Evolutionary conservation across 2,888 invertebrate species (phyloP), one percentile per base, ranked within the genome.

Genomic region (Eupithecia dodoneata): DNA sequence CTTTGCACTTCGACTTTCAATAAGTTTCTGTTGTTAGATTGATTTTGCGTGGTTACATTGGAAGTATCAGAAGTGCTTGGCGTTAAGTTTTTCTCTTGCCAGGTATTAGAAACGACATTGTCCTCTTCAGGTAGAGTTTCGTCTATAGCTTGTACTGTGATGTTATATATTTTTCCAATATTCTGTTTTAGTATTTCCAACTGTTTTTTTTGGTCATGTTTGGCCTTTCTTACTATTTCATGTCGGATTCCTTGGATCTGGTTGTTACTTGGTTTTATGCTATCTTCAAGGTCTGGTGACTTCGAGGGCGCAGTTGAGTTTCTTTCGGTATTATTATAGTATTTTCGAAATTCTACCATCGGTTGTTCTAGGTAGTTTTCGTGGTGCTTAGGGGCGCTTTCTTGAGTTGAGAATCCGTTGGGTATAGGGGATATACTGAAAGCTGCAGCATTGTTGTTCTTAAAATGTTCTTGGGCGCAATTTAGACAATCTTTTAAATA

Each of bases 311-410:
- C 74, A 63, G 45, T 18, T 63, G 66, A 49, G 12, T n/a, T 4
- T n/a, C 12, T 71, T 63, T 75, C 73, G 0, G 87, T 83, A 6
- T 87, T 87, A 80, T 87, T 87, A 80, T 94, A 94, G 3, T 91
- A 81, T 80, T 92, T 93, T 74, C 94, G 88, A 72, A 95, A 94
- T 72, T 94, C 94, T 0, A 73, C 78, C 10, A 95, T 76, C 0
- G 95, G 92, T 15, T 90, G 91, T 80, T 93, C 93, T 47, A 94
- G 83, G 77, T 90, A 92, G 77, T 92, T 87, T 0, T 82, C 81
- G 0, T 77, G 79, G 15, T 42, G 71, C 81, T 67, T 3, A 77
- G 59, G 4, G 3, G 15, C 3, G 13, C 30, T 47, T 72, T 49
- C 49, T 59, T 65, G 72, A 15, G 44, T 55, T 15, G 76, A 70